These are phyloP conservation scores for Dicaeum eximium DNA, from an alignment of 2,113 vertebrate species.

Conservation along the genomic window DNA sequence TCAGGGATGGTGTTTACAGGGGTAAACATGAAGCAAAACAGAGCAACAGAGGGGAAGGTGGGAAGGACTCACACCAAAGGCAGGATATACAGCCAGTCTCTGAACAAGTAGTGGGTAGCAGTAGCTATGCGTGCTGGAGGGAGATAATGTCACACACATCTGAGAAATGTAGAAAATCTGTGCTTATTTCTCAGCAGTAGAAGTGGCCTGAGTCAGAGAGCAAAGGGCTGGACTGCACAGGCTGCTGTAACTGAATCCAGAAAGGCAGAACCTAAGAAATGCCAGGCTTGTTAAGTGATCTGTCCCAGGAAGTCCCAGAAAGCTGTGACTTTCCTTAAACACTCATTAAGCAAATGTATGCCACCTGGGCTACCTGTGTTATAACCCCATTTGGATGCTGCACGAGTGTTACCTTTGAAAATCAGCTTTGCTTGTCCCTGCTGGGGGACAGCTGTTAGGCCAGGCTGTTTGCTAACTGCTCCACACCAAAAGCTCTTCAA, in stretches of 20 bases:
- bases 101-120: not conserved
- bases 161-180: not conserved
- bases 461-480: not conserved
- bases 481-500: not conserved
- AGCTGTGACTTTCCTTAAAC: not conserved
- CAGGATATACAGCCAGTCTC: not conserved
- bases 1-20: not conserved
- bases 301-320: too few relatives aligned
- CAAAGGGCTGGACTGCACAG: not conserved
- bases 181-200: not conserved
- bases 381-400: not conserved
- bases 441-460: not conserved
- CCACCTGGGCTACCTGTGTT: not conserved
- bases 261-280: not conserved
- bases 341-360: not conserved
- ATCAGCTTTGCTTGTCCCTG: not conserved
- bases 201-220: not conserved
- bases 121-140: rapidly evolving
- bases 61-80: not conserved
- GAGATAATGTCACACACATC: not conserved
- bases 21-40: not conserved
- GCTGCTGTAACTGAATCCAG: not conserved
- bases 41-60: not conserved
- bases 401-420: not conserved
- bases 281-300: not conserved